Percentiles rank a stretch among this genome's conserved stretches.
Evolutionary conservation across 2,797 vertebrate genomes (phyloP).

Genomic region (Orientallactaga sibirica): DNA sequence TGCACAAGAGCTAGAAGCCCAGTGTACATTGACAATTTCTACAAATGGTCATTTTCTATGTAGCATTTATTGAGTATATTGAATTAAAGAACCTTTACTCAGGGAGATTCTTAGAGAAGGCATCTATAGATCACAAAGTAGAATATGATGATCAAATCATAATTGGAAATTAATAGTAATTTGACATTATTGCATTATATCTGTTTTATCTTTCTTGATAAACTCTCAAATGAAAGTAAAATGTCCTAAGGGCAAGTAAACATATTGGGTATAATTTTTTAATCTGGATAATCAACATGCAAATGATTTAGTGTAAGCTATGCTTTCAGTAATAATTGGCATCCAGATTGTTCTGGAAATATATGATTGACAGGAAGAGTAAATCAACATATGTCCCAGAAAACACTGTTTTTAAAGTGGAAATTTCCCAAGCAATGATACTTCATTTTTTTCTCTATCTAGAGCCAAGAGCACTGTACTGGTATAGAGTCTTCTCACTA

Average conservation of each 20-base stretch:
- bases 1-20: conserved; percentile 17
- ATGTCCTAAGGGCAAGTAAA: conserved; percentile 48
- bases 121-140: conserved; percentile 53
- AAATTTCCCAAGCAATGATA: conserved; percentile 13
- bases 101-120: conserved; percentile 30
- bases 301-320: conserved; percentile 12
- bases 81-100: conserved; percentile 19
- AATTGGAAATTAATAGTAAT: conserved; percentile 57
- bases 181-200: conserved; percentile 26
- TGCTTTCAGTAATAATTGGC: conserved; percentile 57
- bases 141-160: conserved; percentile 46
- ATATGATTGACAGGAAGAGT: conserved; percentile 14
- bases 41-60: not conserved
- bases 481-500: conserved; percentile 43
- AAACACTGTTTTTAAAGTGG: conserved; percentile 30
- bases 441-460: conserved; percentile 14
- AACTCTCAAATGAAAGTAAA: conserved; percentile 56
- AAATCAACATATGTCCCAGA: conserved; percentile 37
- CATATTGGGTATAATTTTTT: not conserved
- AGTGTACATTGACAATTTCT: conserved; percentile 4
- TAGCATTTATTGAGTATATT: not conserved
- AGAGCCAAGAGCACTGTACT: conserved; percentile 44
- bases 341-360: conserved; percentile 65
- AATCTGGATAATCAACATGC: conserved; percentile 24
- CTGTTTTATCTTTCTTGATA: conserved; percentile 45